Evolutionary conservation across 2,888 invertebrate genomes (phyloP).

Genomic region (Plebejus melissa): DNA sequence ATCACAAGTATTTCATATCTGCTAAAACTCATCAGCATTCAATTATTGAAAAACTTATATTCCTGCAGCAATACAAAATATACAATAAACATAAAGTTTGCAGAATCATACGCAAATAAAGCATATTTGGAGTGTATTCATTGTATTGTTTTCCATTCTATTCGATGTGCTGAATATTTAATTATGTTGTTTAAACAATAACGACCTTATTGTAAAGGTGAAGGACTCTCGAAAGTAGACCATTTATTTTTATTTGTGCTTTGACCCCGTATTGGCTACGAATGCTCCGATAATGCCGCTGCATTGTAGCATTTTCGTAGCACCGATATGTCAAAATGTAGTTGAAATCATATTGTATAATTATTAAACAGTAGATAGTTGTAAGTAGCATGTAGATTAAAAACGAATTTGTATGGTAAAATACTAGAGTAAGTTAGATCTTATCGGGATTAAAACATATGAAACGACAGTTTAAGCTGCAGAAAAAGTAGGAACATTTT

Average conservation of each 20-base stretch:
- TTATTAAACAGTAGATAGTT: neutral
- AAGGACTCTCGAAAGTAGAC: neutral
- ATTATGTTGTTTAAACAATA: slow-evolving; percentile 2
- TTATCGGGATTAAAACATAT: neutral
- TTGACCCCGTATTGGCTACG: neutral
- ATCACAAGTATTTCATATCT: neutral
- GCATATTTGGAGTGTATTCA: neutral
- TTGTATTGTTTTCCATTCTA: slow-evolving; percentile 1
- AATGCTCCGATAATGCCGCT: neutral
- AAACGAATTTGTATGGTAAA: slow-evolving; percentile 11
- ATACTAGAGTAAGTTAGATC: neutral
- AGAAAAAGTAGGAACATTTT: neutral
- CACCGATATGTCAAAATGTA: neutral
- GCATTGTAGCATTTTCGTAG: too few species aligned
- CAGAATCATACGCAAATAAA: neutral
- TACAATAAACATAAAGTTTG: neutral
- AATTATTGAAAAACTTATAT: neutral
- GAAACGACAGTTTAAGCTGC: neutral
- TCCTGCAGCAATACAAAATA: neutral
- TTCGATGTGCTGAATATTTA: neutral
- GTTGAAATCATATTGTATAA: neutral
- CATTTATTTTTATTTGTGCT: slow-evolving; percentile 5
- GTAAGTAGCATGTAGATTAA: neutral
- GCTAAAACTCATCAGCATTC: neutral
- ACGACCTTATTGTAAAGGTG: neutral